These are phyloP conservation scores for Calosoma granatense DNA, from an alignment of 1,140 invertebrate species.

Conservation along the genomic window DNA sequence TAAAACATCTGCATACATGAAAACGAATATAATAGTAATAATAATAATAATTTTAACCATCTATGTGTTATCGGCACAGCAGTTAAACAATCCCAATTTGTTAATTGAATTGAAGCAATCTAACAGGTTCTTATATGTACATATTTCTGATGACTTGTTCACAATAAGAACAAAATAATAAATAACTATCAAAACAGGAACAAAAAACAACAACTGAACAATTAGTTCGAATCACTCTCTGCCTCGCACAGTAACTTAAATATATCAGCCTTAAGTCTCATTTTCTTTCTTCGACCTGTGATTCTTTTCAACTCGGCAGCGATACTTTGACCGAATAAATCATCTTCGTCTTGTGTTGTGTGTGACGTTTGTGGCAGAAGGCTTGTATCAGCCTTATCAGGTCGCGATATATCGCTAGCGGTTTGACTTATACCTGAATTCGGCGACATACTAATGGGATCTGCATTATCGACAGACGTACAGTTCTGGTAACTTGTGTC, in stretches of 20 bases:
- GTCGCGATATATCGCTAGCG: background rate
- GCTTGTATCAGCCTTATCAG: background rate
- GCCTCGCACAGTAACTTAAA: slow-evolving; percentile 18
- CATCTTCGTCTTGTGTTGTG: slow-evolving; percentile 16
- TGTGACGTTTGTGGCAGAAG: background rate
- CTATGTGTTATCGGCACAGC: no score
- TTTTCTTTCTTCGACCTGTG: slow-evolving; percentile 15
- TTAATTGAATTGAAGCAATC: no score
- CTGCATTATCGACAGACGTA: background rate
- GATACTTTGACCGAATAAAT: slow-evolving; percentile 18
- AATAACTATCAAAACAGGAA: no score
- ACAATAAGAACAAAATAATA: no score
- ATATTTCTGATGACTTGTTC: no score
- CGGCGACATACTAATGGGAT: background rate
- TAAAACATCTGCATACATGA: no score
- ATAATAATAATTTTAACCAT: no score
- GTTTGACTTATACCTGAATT: background rate
- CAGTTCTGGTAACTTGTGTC: background rate
- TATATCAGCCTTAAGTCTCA: slow-evolving; percentile 19
- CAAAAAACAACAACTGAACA: no score
- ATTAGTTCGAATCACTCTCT: slow-evolving; percentile 13
- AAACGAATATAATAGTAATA: no score
- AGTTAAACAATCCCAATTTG: no score
- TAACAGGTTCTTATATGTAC: no score
- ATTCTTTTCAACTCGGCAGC: slow-evolving; percentile 18